These are phyloP conservation scores for Timema podura DNA, from an alignment of 2,888 invertebrate species.

Conservation along the genomic window DNA sequence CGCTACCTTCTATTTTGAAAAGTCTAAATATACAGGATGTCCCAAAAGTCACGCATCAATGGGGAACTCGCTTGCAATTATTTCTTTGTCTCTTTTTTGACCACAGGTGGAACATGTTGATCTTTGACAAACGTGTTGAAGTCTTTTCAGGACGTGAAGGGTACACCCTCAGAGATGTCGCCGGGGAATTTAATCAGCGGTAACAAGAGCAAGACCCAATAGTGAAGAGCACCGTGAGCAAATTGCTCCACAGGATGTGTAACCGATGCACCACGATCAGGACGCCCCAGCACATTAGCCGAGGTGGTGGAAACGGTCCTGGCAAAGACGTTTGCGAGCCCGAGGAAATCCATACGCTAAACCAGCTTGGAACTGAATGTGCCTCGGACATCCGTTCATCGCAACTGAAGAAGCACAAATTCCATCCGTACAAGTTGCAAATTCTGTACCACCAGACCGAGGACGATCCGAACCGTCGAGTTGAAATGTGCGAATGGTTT, in stretches of 20 bases:
- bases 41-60: no score
- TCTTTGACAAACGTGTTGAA: background rate
- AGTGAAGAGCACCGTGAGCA: background rate
- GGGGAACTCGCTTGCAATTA: no score
- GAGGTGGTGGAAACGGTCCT: background rate
- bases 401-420: constrained; percentile 5
- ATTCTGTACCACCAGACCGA: background rate
- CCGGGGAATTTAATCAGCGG: constrained; percentile 8
- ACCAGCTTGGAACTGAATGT: constrained; percentile 12
- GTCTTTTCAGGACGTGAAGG: background rate
- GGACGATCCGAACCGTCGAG: background rate
- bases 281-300: background rate
- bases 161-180: constrained; percentile 5
- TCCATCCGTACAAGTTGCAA: background rate
- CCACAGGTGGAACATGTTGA: background rate
- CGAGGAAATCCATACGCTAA: constrained; percentile 1
- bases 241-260: constrained; percentile 11
- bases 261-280: constrained; percentile 10
- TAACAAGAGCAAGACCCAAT: background rate
- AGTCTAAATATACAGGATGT: no score
- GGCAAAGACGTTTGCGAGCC: background rate
- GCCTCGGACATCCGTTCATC: constrained; percentile 3
- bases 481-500: background rate
- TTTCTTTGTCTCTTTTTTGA: no score
- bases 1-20: no score